Conservation (phyloP, 2,797 vertebrate species). For the Cichlasoma orientale region DNA sequence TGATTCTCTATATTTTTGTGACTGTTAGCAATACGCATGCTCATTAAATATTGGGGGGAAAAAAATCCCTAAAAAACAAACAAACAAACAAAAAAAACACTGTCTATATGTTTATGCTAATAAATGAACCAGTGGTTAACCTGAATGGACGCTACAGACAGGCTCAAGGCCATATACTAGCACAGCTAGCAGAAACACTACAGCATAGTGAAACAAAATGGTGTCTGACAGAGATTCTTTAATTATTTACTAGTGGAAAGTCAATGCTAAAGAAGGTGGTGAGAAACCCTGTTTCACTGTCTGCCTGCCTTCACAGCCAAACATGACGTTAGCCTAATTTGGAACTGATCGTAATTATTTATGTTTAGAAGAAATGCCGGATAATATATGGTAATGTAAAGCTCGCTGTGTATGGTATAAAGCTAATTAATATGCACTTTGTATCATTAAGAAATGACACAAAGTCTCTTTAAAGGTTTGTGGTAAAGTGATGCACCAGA, state of each 20-base stretch:
- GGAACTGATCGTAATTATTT: neutral
- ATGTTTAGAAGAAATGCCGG: neutral
- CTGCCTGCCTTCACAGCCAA: neutral
- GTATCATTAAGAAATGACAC: slow-evolving; percentile 33
- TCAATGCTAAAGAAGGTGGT: neutral
- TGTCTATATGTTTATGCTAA: slow-evolving; percentile 6
- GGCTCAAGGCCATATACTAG: slow-evolving; percentile 19
- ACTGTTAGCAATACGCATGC: neutral
- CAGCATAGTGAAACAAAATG: slow-evolving; percentile 33
- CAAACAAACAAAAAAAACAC: neutral
- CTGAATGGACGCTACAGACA: slow-evolving; percentile 14
- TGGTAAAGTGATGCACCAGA: slow-evolving; percentile 22
- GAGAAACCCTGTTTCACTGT: neutral
- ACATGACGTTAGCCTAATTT: neutral
- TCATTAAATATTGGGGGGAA: neutral
- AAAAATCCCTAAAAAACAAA: neutral
- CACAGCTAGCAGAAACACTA: slow-evolving; percentile 10
- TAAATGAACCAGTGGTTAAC: slow-evolving; percentile 29
- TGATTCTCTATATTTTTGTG: neutral
- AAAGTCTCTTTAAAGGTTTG: slow-evolving; percentile 18
- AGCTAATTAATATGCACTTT: slow-evolving; percentile 25
- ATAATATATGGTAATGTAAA: neutral
- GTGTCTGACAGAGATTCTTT: slow-evolving; percentile 28
- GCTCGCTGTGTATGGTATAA: neutral
- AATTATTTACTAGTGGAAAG: slow-evolving; percentile 52